Evolutionary conservation across 2,888 invertebrate genomes (phyloP), one percentile per base, ranked within the genome.

Genomic region (Patella ulyssiponensis): DNA sequence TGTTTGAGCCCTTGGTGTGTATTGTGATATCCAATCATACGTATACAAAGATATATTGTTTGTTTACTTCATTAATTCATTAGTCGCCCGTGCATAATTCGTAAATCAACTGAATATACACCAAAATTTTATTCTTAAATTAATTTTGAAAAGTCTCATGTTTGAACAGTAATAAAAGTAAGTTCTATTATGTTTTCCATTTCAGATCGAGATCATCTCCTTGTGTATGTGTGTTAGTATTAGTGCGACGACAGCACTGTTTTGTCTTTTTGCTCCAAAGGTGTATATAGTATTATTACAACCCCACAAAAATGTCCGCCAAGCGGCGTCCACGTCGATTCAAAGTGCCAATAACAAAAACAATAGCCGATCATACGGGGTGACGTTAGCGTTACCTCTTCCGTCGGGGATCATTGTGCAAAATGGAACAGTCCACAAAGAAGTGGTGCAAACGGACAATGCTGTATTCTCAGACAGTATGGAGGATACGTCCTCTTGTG

Each of bases 271-370:
- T 90, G 94, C 94, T 44, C 95, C 95, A 27, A 95, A 95, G 92
- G 93, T 95, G 58, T 95, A 95, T 92, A 94, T 95, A 84, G 95
- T 95, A 81, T 91, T 95, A 80, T 94, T 94, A 88, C 95, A 95
- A 89, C 95, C 95, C 69, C 94, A 95, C 91, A 95, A 95, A 89
- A 95, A 95, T 90, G 94, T 94, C 69, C 92, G 95, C n/a, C 94
- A 94, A 84, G 93, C 92, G 12, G 85, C 86, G 11, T 82, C 84
- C 14, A 83, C 86, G n/a, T 71, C 72, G 69, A 56, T 73, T 54
- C 77, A 69, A 58, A 71, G 64, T 75, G 51, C 73, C 69, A 75
- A 71, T 70, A 79, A 52, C 72, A 84, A 82, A 80, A 81, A 69
- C 73, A 75, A 74, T 69, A 79, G 83, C 53, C 77, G 77, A 75